phyloP scores from a whole-genome alignment of 1,140 invertebrate species.

The Apis florea region DNA sequence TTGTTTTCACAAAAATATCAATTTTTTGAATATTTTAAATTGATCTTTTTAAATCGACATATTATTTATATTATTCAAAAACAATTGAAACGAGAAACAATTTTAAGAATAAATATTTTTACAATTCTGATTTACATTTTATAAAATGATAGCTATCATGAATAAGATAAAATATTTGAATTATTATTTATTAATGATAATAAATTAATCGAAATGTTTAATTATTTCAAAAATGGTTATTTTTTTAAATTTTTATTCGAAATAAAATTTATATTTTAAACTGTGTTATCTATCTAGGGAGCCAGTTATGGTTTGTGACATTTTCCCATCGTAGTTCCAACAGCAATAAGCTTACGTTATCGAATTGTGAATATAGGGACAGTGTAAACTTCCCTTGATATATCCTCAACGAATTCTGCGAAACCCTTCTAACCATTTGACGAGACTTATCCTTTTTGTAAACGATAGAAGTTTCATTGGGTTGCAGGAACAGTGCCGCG shows the following conservation, averaged over 20 bases:
- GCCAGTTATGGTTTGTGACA: not conserved
- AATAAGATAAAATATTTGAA: too few relatives aligned
- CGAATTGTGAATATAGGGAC: constrained; percentile 39
- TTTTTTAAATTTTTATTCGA: not conserved
- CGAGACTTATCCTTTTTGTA: constrained; percentile 32
- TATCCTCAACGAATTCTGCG: constrained; percentile 39
- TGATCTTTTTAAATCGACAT: too few relatives aligned
- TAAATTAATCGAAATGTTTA: not conserved
- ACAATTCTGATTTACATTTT: too few relatives aligned
- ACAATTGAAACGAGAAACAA: too few relatives aligned
- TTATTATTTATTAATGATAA: not conserved
- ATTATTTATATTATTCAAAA: too few relatives aligned
- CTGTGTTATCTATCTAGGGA: too few relatives aligned
- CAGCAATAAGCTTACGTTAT: constrained; percentile 5
- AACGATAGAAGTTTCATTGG: constrained; percentile 46
- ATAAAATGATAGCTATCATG: too few relatives aligned
- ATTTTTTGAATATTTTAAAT: too few relatives aligned
- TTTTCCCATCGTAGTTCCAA: not conserved
- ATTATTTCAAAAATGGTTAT: not conserved
- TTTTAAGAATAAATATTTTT: too few relatives aligned
- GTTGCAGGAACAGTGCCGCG: constrained; percentile 20
- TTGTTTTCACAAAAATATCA: too few relatives aligned
- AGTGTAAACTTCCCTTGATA: constrained; percentile 4
- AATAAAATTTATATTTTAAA: not conserved
- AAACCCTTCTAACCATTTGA: constrained; percentile 29